These are phyloP conservation scores for Agrochola macilenta DNA, from an alignment of 2,888 invertebrate species.

Conservation along the genomic window DNA sequence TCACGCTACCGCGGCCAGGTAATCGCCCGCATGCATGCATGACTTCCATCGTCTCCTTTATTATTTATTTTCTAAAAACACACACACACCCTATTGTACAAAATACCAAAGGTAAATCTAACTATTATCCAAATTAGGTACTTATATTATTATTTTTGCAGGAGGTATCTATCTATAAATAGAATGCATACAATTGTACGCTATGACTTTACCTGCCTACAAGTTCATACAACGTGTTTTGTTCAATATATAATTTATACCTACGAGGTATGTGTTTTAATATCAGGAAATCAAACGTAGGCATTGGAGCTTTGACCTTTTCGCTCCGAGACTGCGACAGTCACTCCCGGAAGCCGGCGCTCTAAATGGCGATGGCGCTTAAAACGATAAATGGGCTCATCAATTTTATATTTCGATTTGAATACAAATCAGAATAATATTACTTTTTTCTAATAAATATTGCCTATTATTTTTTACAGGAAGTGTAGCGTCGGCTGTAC, in stretches of 20 bases:
- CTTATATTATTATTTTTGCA: not conserved
- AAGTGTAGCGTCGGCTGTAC: not conserved
- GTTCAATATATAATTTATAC: not conserved
- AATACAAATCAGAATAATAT: slow-evolving; percentile 10
- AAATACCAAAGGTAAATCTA: not conserved
- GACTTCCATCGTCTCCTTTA: not conserved
- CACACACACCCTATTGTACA: not conserved
- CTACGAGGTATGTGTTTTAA: not conserved
- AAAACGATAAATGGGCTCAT: slow-evolving; percentile 13
- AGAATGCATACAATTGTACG: not conserved
- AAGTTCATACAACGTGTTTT: not conserved
- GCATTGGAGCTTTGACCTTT: slow-evolving; percentile 31
- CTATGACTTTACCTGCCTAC: not conserved
- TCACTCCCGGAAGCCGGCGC: not conserved
- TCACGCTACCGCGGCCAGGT: no score
- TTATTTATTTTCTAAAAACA: no score
- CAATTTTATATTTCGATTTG: slow-evolving; percentile 11
- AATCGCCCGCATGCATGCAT: not conserved
- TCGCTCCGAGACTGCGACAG: not conserved
- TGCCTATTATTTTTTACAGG: slow-evolving; percentile 4
- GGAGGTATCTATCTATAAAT: no score
- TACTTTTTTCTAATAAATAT: not conserved
- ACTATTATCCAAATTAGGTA: not conserved
- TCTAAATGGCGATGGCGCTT: slow-evolving; percentile 9
- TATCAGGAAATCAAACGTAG: not conserved